A percentile compares a stretch with the other conserved stretches of the same genome.
Conservation (phyloP, 1,140 invertebrate genomes). For the Trichonephila inaurata region DNA sequence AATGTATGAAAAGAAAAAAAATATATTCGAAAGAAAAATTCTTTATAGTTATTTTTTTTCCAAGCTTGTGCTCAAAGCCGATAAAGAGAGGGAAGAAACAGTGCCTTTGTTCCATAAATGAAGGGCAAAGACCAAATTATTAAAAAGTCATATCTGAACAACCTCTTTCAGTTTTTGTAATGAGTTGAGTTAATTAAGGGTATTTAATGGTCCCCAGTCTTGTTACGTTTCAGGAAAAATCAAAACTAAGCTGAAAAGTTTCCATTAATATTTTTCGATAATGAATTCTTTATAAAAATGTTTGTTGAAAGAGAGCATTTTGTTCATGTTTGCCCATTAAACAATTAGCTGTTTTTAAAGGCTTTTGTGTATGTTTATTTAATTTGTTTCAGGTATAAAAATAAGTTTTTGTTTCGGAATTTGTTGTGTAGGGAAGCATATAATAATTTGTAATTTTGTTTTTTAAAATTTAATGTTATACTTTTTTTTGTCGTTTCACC, state of each 20-base stretch:
- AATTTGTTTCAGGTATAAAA: neutral
- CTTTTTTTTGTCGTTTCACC: too few relatives aligned
- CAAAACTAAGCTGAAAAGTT: slow-evolving; percentile 32
- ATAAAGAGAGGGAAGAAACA: slow-evolving; percentile 19
- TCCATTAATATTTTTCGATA: slow-evolving; percentile 42
- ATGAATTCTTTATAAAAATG: slow-evolving; percentile 23
- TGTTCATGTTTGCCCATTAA: neutral
- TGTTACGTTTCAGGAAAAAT: neutral
- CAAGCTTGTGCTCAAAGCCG: slow-evolving; percentile 21
- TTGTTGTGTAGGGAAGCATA: neutral
- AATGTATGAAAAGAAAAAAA: neutral
- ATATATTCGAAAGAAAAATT: neutral
- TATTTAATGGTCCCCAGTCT: slow-evolving; percentile 44
- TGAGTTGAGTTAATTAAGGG: slow-evolving; percentile 43
- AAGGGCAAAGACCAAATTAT: slow-evolving; percentile 63
- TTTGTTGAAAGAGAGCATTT: neutral
- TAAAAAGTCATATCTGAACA: slow-evolving; percentile 41
- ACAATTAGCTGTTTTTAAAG: neutral
- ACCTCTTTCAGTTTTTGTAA: slow-evolving; percentile 26
- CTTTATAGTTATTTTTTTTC: neutral
- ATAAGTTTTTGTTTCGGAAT: neutral
- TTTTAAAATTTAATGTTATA: too few relatives aligned
- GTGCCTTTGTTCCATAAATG: slow-evolving; percentile 49
- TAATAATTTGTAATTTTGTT: neutral
- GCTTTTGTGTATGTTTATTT: neutral